Evolutionary conservation across 2,888 invertebrate genomes (phyloP), one percentile per base, ranked within the genome.

Genomic region (Eurois occulta): DNA sequence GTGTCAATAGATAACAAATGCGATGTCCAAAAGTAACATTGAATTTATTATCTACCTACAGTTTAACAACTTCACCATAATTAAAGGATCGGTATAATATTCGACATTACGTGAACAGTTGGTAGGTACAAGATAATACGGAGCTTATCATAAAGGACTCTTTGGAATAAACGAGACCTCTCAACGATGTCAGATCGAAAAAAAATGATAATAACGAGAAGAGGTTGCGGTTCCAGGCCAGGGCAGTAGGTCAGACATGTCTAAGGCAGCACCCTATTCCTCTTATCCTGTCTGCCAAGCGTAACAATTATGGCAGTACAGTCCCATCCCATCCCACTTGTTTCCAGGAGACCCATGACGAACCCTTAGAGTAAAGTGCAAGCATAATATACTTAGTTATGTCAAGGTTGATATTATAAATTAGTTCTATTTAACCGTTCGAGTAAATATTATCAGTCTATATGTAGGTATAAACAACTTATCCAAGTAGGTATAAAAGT

Each of bases 1-100:
- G 6, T 28, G 35, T 18, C 35, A 38, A 28, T 46, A 68, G 46
- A 69, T 69, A 77, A 78, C n/a, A n/a, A 46, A 46, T 32, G 13
- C 16, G 28, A 58, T 46, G 24, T 58, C 46, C 18, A 78, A 68
- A 58, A 38, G 6, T 46, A 16, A n/a, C 32, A 62, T 48, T 32
- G 21, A 8, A 52, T 32, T 75, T 3, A n/a, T n/a, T 41, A 58
- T 2, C 4, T 58, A 58, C 58, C 10, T 32, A 32, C n/a, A n/a
- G n/a, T 72, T 28, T 71, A 18, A 38, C n/a, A 38, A n/a, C 11
- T 38, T 38, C 28, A 18, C 16, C 18, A 0, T 32, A 3, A 52
- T n/a, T 52, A 11, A 10, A 48, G 24, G 2, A 24, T 21, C 48
- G 21, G 3, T 21, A 1, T 18, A 21, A 1, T 18, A 21, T 48